These are phyloP conservation scores for Nematostella vectensis DNA, from an alignment of 92 coral and sea anemone species.

Conservation along the genomic window DNA sequence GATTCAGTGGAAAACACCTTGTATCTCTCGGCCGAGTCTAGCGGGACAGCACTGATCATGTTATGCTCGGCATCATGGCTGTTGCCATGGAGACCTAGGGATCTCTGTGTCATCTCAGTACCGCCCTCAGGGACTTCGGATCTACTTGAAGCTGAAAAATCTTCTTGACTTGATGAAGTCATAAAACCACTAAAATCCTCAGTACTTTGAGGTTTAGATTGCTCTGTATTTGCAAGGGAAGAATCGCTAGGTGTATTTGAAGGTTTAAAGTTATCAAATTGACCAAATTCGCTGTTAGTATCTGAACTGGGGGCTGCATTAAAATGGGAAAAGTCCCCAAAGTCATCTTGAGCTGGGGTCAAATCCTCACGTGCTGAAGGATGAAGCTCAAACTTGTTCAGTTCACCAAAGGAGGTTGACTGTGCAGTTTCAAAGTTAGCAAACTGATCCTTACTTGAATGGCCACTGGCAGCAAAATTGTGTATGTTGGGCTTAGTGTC, in stretches of 20 bases:
- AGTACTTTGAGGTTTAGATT: neutral
- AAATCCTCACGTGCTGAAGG: neutral
- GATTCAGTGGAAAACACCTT: conserved; percentile 66
- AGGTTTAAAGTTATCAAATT: no score
- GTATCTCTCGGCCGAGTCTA: conserved; percentile 87
- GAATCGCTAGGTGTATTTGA: no score
- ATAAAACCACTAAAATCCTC: neutral
- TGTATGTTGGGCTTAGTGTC: neutral
- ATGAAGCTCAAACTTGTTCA: conserved; percentile 1
- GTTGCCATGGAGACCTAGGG: neutral
- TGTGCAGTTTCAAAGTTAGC: neutral
- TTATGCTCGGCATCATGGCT: conserved; percentile 17
- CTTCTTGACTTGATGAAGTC: neutral
- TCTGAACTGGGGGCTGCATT: neutral
- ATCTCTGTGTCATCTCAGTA: neutral
- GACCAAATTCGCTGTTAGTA: neutral
- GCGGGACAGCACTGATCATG: conserved; percentile 61
- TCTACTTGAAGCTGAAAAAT: neutral
- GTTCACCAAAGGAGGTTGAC: neutral
- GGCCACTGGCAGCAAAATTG: neutral
- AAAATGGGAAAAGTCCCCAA: conserved; percentile 40
- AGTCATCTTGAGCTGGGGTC: conserved; percentile 12
- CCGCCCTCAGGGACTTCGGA: neutral
- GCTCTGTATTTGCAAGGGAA: no score
- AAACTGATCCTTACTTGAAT: conserved; percentile 1